Conservation (phyloP, 1,140 invertebrate species). For the Hyles vespertilio region DNA sequence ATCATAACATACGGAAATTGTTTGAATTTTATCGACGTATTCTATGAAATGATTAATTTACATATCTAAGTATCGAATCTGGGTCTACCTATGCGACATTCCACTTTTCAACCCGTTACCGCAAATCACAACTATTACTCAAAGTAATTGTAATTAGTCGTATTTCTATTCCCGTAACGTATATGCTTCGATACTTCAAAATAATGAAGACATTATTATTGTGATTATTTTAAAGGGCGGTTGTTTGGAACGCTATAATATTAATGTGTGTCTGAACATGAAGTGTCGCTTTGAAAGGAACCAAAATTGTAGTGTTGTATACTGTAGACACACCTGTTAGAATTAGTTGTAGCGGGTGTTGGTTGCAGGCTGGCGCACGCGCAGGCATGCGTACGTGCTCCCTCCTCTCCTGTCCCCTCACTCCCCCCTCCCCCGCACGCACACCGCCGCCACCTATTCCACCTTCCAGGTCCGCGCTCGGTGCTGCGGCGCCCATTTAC, state of each 20-base stretch:
- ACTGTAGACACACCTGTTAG: conserved; percentile 53
- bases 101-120: too few species aligned
- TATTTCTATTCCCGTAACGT: too few species aligned
- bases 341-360: conserved; percentile 54
- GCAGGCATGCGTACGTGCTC: conserved; percentile 45
- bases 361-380: conserved; percentile 47
- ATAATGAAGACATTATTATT: too few species aligned
- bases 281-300: neutral
- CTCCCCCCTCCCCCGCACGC: neutral
- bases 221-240: too few species aligned
- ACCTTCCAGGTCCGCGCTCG: conserved; percentile 3
- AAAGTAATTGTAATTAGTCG: too few species aligned
- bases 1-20: conserved; percentile 17
- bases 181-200: too few species aligned
- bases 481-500: conserved; percentile 21
- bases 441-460: conserved; percentile 1
- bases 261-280: neutral
- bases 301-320: conserved; percentile 47
- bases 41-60: conserved; percentile 10
- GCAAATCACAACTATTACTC: too few species aligned
- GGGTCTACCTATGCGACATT: too few species aligned
- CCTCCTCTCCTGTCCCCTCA: conserved; percentile 11
- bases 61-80: neutral
- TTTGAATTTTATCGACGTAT: conserved; percentile 11
- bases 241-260: neutral